Conservation (phyloP, 2,888 invertebrate species). For the Eucera pruinosa region DNA sequence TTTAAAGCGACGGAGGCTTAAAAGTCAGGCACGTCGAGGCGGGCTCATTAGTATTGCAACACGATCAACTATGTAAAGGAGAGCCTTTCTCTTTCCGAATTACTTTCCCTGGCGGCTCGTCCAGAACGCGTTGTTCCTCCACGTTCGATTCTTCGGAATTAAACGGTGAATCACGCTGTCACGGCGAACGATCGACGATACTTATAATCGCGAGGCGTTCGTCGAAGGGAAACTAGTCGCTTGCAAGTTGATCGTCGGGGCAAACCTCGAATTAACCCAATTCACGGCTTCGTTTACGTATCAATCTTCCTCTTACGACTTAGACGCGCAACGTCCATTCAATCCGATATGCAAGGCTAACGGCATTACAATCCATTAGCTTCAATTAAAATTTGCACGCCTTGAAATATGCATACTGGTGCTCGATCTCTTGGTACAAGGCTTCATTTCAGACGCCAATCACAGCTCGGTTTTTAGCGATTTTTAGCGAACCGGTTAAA, state of each 20-base stretch:
- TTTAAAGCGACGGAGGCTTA: neutral
- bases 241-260: neutral
- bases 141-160: slow-evolving; percentile 28
- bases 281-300: neutral
- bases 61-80: slow-evolving; percentile 60
- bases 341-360: neutral
- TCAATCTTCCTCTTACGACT: neutral
- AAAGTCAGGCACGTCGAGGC: neutral
- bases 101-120: slow-evolving; percentile 72
- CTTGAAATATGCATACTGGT: neutral
- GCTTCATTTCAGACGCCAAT: no score
- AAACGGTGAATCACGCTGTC: neutral
- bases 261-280: neutral
- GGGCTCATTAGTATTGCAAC: slow-evolving; percentile 57
- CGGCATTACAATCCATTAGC: neutral
- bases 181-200: neutral
- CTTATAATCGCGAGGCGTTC: neutral
- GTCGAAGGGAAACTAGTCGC: neutral
- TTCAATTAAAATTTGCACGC: neutral
- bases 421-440: neutral
- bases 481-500: no score
- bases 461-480: no score
- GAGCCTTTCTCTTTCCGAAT: slow-evolving; percentile 78
- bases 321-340: neutral
- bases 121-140: slow-evolving; percentile 22